Evolutionary conservation across 1,140 invertebrate genomes (phyloP), one percentile per base, ranked within the genome.

Genomic region (Dendrolimus kikuchii): DNA sequence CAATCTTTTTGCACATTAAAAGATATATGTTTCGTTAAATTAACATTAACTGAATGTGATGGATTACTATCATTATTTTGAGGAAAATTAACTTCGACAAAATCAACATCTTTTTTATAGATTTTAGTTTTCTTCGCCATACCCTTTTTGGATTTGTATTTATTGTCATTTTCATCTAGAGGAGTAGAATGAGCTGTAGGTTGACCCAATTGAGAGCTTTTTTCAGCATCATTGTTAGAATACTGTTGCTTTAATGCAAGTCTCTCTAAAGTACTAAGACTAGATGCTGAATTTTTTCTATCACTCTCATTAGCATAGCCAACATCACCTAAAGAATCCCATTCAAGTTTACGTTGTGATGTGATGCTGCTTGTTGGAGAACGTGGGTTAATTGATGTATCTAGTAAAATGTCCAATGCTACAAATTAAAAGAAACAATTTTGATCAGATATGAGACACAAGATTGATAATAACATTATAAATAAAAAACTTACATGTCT

Each of bases 271-370:
- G 90, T 90, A 60, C 90, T 90, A 1, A 91, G 59, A 46, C 68
- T 87, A 57, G 59, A 89, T 71, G 62, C 77, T 55, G 59, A 84
- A 5, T 63, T 74, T 57, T 86, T 86, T 43, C 70, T 75, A 8
- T 86, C 82, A 68, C 83, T 88, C 57, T 81, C 82, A 72, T 91
- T 90, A 36, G 71, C 87, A 79, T 94, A 94, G 5, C 93, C 93
- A 42, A 94, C 92, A 82, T 94, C 93, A 5, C 92, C 93, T 47
- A 92, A 90, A 56, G 91, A 93, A 69, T 94, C 93, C 93, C 93
- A 94, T 81, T 94, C 93, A 4, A 94, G 72, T 58, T 90, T 91
- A 5, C 90, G 86, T 61, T 91, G 89, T 3, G 92, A 93, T 4
- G 89, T 88, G 1, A 91, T 71, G 68, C 92, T 93, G 49, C 91